These are phyloP conservation scores for Podarcis cretensis DNA, from an alignment of 2,113 vertebrate genomes.

Conservation along the genomic window DNA sequence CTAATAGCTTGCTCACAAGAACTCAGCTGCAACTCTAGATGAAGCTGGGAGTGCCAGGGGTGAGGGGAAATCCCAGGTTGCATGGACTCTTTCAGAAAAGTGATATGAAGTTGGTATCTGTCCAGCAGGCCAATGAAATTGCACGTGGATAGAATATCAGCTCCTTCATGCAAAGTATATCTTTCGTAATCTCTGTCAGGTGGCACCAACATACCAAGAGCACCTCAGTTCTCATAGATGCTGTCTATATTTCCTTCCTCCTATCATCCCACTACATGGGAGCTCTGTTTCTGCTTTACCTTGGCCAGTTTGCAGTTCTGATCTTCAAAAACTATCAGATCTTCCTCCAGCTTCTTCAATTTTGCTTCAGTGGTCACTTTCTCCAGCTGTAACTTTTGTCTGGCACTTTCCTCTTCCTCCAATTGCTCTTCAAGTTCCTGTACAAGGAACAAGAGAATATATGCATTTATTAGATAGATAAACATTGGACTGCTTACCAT, in stretches of 20 bases:
- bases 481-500: too few relatives aligned
- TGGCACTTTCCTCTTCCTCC: constrained; percentile 94
- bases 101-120: not conserved
- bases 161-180: not conserved
- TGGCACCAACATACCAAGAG: not conserved
- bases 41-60: too few relatives aligned
- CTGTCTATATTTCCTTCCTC: not conserved
- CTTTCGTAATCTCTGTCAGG: not conserved
- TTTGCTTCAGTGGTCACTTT: constrained; percentile 95
- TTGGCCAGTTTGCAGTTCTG: constrained; percentile 93
- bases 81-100: not conserved
- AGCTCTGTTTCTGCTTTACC: constrained; percentile 73
- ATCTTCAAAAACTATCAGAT: constrained; percentile 92
- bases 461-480: constrained; percentile 2
- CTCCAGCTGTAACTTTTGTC: constrained; percentile 96
- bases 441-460: not conserved
- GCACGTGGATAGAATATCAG: not conserved
- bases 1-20: not conserved
- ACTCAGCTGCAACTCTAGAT: not conserved
- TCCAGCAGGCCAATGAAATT: not conserved
- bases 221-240: not conserved
- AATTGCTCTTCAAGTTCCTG: constrained; percentile 97
- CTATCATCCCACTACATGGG: not conserved
- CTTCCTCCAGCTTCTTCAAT: constrained; percentile 94
- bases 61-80: too few relatives aligned